Conservation (phyloP, 2,113 vertebrate genomes). For the Corythoichthys haematopterus region DNA sequence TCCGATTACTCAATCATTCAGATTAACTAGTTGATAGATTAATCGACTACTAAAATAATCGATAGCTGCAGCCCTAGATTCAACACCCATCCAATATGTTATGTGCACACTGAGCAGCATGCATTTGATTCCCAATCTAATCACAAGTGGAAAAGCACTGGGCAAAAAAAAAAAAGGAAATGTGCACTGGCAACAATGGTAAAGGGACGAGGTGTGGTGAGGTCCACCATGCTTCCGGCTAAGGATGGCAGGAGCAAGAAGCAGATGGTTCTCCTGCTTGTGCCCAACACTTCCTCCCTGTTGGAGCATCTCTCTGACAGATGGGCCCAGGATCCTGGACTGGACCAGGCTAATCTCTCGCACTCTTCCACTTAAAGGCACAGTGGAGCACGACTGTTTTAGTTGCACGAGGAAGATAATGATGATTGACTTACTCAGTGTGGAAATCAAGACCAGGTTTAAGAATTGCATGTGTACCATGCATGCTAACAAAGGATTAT, state of each 20-base stretch:
- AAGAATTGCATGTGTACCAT: slow-evolving; percentile 15
- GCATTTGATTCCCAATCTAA: not conserved
- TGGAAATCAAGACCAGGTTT: slow-evolving; percentile 6
- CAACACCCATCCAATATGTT: not conserved
- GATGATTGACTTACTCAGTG: not conserved
- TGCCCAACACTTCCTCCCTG: slow-evolving; percentile 66
- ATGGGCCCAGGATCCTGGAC: slow-evolving; percentile 72
- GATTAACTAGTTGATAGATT: no score
- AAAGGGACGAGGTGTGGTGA: slow-evolving; percentile 29
- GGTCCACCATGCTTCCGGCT: slow-evolving; percentile 29
- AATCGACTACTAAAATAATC: no score
- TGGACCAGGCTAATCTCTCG: slow-evolving; percentile 69
- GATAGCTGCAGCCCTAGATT: not conserved
- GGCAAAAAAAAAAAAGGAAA: not conserved
- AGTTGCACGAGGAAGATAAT: not conserved
- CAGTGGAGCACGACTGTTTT: slow-evolving; percentile 45
- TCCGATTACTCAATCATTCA: no score
- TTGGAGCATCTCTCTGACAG: slow-evolving; percentile 71
- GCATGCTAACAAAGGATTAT: slow-evolving; percentile 58
- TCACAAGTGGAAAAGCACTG: not conserved
- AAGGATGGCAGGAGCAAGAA: slow-evolving; percentile 25
- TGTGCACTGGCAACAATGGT: slow-evolving; percentile 10
- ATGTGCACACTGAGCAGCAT: not conserved
- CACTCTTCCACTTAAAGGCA: slow-evolving; percentile 71
- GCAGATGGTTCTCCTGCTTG: slow-evolving; percentile 71